Base-by-base conservation (phyloP, 2,113 vertebrate species). In the Neodontobutis hainanensis region DNA sequence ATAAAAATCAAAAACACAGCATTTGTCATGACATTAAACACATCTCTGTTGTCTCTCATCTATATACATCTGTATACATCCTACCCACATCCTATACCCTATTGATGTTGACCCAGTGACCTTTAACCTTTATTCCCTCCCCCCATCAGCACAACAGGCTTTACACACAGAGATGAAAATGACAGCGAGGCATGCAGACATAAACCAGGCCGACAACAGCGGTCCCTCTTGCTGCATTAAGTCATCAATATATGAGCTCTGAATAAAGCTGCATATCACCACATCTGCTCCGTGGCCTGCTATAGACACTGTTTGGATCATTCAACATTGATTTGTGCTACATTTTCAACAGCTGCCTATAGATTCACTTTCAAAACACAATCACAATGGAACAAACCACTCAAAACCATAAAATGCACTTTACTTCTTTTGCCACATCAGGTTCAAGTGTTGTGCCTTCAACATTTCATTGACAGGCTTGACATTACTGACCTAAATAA, bases 311-410 rank as follows among this genome's bases (percentile, higher is more conserved):
- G 27, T 62, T 5, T 80, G 36, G 61, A 85, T 78, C 58, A 61
- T 12, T 35, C 6, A 36, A n/a, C 45, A 87, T 81, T 80, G 85
- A 85, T 85, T 86, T 82, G 80, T 61, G 81, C 76, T 61, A 81
- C 59, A 78, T 88, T 76, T 81, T 5, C 40, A 19, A 62, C 55
- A 44, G 51, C 50, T 49, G 40, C 8, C 14, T 47, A 46, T 42
- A 67, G 51, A 68, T 77, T 67, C 27, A 64, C 59, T 32, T 53
- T 80, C 74, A 82, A 50, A 73, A 61, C 67, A 75, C 50, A 35
- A 69, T 34, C 48, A 61, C 11, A 57, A 8, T 42, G 40, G 5
- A 53, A 27, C 14, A 62, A 6, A 40, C 53, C 35, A 46, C 45
- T 63, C 43, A 9, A 14, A 35, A 19, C 15, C 4, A 4, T 16